Percentiles rank a stretch among this genome's conserved stretches.
Conservation (phyloP, 2,888 invertebrate species). For the Pristionchus maxplancki region DNA sequence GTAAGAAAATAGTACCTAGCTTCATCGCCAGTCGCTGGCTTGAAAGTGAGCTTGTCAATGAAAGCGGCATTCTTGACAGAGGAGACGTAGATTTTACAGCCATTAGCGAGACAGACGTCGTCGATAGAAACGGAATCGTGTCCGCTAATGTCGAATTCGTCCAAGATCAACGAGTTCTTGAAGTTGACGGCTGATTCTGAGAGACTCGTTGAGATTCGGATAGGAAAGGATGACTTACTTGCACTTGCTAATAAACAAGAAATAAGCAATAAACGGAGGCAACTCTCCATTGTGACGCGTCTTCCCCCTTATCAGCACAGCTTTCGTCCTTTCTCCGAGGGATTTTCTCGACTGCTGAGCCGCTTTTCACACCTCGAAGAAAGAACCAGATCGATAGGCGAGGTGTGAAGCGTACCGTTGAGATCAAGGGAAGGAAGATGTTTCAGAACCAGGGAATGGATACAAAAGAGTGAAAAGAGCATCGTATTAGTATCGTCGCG, state of each 20-base stretch:
- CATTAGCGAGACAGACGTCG: background rate
- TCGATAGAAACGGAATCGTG: background rate
- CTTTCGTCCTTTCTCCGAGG: background rate
- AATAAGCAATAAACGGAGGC: background rate
- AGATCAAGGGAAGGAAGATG: background rate
- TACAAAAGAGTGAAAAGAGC: background rate
- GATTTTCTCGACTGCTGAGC: background rate
- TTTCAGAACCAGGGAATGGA: background rate
- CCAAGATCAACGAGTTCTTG: background rate
- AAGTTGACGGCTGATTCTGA: background rate
- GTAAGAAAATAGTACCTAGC: background rate
- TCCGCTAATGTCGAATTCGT: background rate
- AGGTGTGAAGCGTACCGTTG: background rate
- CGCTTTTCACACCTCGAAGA: conserved; percentile 13
- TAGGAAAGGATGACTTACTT: background rate
- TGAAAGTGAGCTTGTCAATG: conserved; percentile 6
- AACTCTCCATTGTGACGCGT: background rate
- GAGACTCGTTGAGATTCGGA: background rate
- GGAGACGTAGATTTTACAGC: conserved; percentile 12
- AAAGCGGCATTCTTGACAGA: background rate
- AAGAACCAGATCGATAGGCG: background rate
- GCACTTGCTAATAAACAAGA: background rate
- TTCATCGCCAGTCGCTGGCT: background rate
- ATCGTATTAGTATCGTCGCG: background rate
- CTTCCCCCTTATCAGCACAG: background rate